Conservation (phyloP, 1,140 invertebrate genomes). For the Bombus balteatus region DNA sequence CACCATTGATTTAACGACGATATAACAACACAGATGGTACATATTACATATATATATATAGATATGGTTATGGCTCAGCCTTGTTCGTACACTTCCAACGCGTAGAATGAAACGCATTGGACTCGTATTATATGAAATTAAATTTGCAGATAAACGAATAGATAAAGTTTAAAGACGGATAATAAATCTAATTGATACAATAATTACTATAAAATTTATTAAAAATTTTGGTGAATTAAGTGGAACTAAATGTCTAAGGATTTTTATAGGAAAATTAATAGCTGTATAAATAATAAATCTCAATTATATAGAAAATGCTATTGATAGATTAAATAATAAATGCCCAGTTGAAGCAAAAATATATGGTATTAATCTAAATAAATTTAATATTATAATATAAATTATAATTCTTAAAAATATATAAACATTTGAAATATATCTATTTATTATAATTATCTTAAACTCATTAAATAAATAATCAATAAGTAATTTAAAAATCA, state of each 20-base stretch:
- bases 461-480: too few relatives aligned
- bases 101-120: too few relatives aligned
- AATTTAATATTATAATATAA: conserved; percentile 81
- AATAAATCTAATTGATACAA: conserved; percentile 84
- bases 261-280: conserved; percentile 81
- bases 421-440: too few relatives aligned
- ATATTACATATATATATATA: too few relatives aligned
- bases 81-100: too few relatives aligned
- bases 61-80: too few relatives aligned
- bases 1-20: too few relatives aligned
- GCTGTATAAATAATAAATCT: conserved; percentile 84
- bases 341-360: conserved; percentile 87
- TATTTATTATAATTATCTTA: too few relatives aligned
- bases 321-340: conserved; percentile 82
- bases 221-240: conserved; percentile 84
- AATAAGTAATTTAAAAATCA: too few relatives aligned
- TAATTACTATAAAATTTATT: conserved; percentile 86
- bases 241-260: conserved; percentile 86
- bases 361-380: conserved; percentile 85
- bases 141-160: conserved; percentile 86
- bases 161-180: conserved; percentile 86
- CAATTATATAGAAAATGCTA: conserved; percentile 85
- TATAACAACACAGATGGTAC: too few relatives aligned
- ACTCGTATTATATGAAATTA: conserved; percentile 82
- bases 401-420: too few relatives aligned